Percentiles rank a stretch among this genome's conserved stretches.
Conservation (phyloP, 2,888 invertebrate species). For the Trichogramma dendrolimi region DNA sequence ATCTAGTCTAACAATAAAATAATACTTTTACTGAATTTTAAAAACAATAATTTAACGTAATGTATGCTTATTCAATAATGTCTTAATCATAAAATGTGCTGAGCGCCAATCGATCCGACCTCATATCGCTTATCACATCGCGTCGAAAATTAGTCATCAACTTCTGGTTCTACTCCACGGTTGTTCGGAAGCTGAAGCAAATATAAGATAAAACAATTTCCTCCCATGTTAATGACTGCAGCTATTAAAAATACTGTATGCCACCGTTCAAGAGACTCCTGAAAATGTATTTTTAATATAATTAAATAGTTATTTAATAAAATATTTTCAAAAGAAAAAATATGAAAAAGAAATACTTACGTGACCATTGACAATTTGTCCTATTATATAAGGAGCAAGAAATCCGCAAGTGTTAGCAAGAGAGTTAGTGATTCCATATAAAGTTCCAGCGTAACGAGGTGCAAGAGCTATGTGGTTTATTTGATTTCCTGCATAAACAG, state of each 20-base stretch:
- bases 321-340: slow-evolving; percentile 12
- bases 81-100: slow-evolving; percentile 36
- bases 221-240: slow-evolving; percentile 69
- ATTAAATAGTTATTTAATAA: neutral
- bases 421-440: slow-evolving; percentile 81
- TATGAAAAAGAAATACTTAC: slow-evolving; percentile 49
- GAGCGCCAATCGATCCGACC: slow-evolving; percentile 40
- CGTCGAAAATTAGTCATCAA: slow-evolving; percentile 44
- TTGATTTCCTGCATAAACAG: slow-evolving; percentile 73
- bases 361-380: slow-evolving; percentile 66
- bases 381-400: slow-evolving; percentile 75
- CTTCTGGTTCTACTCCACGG: slow-evolving; percentile 57
- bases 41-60: neutral
- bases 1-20: slow-evolving; percentile 7
- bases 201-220: slow-evolving; percentile 72
- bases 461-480: slow-evolving; percentile 82
- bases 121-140: slow-evolving; percentile 36
- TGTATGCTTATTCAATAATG: neutral
- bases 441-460: slow-evolving; percentile 76
- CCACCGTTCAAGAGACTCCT: slow-evolving; percentile 74
- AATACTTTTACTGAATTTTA: slow-evolving; percentile 8
- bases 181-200: slow-evolving; percentile 75
- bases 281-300: slow-evolving; percentile 30
- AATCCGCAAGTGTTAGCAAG: slow-evolving; percentile 80
- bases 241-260: slow-evolving; percentile 76